Percentiles rank a stretch among this genome's conserved stretches.
phyloP scores from a whole-genome alignment of 2,797 vertebrate species.

The Rhinichthys osculus region DNA sequence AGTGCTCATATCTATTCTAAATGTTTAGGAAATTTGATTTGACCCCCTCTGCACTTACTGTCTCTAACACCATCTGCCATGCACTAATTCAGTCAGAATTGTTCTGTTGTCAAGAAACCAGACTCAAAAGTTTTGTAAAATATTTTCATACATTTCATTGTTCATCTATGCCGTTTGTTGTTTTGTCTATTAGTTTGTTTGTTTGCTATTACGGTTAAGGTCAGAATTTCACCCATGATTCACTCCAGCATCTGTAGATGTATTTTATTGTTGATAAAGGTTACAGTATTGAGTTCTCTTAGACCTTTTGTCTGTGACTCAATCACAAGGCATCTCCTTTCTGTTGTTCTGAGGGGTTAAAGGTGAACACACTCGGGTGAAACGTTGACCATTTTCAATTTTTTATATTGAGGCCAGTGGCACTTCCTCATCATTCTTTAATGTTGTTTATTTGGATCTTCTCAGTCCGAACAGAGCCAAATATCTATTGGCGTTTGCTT shows the following conservation, averaged over 20 bases:
- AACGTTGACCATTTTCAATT: not conserved
- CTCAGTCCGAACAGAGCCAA: not conserved
- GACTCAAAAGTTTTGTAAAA: conserved; percentile 11
- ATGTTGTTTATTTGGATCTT: conserved; percentile 12
- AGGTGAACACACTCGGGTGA: conserved; percentile 28
- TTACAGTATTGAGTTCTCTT: conserved; percentile 28
- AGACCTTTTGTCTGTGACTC: conserved; percentile 2
- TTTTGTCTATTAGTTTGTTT: not conserved
- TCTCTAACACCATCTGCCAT: not conserved
- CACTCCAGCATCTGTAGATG: conserved; percentile 12
- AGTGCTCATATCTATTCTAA: not conserved
- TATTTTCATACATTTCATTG: conserved; percentile 1
- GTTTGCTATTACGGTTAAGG: not conserved
- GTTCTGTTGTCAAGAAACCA: not conserved
- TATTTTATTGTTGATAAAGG: conserved; percentile 29
- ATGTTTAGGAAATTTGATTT: conserved; percentile 17
- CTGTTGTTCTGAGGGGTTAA: conserved; percentile 11
- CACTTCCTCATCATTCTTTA: conserved; percentile 21
- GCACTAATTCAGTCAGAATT: not conserved
- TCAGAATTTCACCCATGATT: conserved; percentile 18
- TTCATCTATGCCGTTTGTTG: not conserved
- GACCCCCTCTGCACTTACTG: not conserved
- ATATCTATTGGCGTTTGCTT: conserved; percentile 1
- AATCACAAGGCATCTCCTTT: not conserved
- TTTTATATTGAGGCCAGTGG: conserved; percentile 29